phyloP scores from a whole-genome alignment of 2,113 vertebrate species.

The Ciconia maguari region DNA sequence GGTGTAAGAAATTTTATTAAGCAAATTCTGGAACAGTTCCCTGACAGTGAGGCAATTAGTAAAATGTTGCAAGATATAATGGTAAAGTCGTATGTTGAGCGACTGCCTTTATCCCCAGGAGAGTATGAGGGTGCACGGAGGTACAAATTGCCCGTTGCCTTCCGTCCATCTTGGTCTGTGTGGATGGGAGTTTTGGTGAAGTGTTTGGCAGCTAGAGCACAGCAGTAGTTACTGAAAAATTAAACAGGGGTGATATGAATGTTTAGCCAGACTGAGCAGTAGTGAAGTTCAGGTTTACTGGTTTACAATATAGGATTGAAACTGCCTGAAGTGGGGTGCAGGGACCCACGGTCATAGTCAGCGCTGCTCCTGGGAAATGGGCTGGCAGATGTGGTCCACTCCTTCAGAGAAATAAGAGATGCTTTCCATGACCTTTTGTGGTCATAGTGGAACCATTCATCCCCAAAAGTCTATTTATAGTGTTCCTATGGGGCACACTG shows the following conservation, averaged over 20 bases:
- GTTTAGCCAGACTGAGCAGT: neutral
- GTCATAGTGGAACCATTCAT: neutral
- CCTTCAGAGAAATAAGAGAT: neutral
- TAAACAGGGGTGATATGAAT: neutral
- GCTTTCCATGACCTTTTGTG: neutral
- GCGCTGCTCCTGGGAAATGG: neutral
- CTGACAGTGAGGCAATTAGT: neutral
- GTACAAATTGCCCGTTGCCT: neutral
- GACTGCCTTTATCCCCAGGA: neutral
- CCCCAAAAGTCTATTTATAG: neutral
- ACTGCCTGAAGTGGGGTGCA: neutral
- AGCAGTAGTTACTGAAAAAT: neutral
- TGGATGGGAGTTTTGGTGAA: neutral
- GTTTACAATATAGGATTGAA: neutral
- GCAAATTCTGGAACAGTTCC: neutral
- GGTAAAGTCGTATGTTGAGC: neutral
- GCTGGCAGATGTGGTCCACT: neutral
- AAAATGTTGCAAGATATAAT: neutral
- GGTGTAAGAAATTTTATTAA: neutral
- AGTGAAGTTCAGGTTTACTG: neutral
- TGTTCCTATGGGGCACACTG: neutral
- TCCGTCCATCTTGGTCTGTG: neutral
- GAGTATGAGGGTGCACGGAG: neutral
- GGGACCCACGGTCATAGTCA: neutral
- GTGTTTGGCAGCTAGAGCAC: neutral